These are phyloP conservation scores for Pentalonia nigronervosa DNA, from an alignment of 1,140 invertebrate genomes.

Conservation along the genomic window DNA sequence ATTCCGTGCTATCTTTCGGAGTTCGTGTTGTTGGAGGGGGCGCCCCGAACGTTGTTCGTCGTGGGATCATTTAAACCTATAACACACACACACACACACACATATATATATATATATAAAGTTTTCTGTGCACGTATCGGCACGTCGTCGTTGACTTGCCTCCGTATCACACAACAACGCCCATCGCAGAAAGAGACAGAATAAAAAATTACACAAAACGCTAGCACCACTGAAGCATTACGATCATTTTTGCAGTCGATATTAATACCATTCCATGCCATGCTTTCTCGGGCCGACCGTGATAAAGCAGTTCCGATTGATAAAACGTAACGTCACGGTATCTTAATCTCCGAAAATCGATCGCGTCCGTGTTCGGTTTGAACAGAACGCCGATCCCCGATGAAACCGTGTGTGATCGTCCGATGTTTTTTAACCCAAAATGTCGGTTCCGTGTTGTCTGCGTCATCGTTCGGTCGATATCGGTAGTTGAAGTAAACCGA, in stretches of 20 bases:
- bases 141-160: neutral
- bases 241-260: neutral
- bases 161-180: neutral
- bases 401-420: neutral
- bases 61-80: neutral
- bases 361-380: neutral
- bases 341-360: neutral
- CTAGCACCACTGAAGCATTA: neutral
- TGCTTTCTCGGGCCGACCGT: neutral
- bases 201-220: neutral
- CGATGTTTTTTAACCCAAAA: neutral
- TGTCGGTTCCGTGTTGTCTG: neutral
- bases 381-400: neutral
- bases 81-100: neutral
- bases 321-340: neutral
- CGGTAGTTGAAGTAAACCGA: neutral
- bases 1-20: neutral
- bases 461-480: neutral
- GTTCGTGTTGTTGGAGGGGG: neutral
- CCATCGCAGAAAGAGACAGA: neutral
- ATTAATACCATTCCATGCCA: slow-evolving; percentile 6
- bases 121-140: neutral
- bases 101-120: neutral
- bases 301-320: slow-evolving; percentile 31
- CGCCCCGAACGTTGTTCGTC: neutral